These are phyloP conservation scores for Diarsia dahlii DNA, from an alignment of 2,888 invertebrate genomes.

Conservation along the genomic window DNA sequence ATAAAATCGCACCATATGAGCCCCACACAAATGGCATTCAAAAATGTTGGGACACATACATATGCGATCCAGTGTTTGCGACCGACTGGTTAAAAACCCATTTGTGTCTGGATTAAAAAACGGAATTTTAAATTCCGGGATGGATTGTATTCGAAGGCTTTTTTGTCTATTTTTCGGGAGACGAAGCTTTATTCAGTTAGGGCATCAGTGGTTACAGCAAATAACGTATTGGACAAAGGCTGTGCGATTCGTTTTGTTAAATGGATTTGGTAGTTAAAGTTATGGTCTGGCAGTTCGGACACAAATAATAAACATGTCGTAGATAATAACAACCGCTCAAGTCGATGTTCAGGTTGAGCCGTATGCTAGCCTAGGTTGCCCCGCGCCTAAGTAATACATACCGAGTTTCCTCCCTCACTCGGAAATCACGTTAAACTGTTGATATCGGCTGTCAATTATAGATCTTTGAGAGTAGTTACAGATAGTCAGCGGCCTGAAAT, in stretches of 20 bases:
- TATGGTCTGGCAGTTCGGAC: background rate
- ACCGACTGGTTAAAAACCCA: conserved; percentile 63
- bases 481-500: too few species aligned
- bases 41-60: conserved; percentile 61
- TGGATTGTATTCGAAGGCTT: conserved; percentile 51
- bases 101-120: conserved; percentile 66
- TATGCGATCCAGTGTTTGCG: conserved; percentile 59
- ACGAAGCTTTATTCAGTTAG: conserved; percentile 50
- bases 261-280: conserved; percentile 38
- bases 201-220: conserved; percentile 39
- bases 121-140: conserved; percentile 50
- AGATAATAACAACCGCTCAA: too few species aligned
- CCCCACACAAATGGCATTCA: conserved; percentile 64
- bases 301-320: too few species aligned
- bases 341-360: too few species aligned
- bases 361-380: too few species aligned
- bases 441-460: too few species aligned
- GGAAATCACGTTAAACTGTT: too few species aligned
- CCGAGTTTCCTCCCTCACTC: too few species aligned
- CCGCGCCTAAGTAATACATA: too few species aligned
- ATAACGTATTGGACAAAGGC: conserved; percentile 39
- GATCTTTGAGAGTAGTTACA: too few species aligned
- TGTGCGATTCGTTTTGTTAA: conserved; percentile 23
- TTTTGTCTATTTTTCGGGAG: conserved; percentile 28
- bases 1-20: conserved; percentile 69